Conservation (phyloP, 1,140 invertebrate species). For the Lutraria rhynchaena region DNA sequence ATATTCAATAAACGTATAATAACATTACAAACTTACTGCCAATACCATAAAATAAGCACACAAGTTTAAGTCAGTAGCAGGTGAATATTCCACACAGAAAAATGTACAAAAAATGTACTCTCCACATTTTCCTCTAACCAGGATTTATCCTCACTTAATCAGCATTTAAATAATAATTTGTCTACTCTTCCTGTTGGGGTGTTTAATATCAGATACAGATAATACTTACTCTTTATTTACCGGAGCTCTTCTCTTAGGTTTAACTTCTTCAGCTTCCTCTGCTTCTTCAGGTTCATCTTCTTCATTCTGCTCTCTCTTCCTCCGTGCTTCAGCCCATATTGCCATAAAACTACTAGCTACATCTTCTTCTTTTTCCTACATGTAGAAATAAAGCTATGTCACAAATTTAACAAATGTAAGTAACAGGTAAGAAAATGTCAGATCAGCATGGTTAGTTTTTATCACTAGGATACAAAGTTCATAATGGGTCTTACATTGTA, state of each 20-base stretch:
- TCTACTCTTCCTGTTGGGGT: neutral
- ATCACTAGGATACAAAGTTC: too few relatives aligned
- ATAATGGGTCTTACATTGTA: too few relatives aligned
- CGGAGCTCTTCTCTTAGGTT: neutral
- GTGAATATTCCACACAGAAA: too few relatives aligned
- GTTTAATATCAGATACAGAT: neutral
- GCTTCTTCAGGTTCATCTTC: slow-evolving; percentile 6
- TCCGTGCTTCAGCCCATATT: slow-evolving; percentile 2
- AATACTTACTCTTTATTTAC: neutral
- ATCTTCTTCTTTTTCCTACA: slow-evolving; percentile 16
- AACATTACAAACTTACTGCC: too few relatives aligned
- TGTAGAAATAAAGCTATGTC: too few relatives aligned
- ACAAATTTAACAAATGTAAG: too few relatives aligned
- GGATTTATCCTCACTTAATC: neutral
- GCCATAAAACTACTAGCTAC: slow-evolving; percentile 18
- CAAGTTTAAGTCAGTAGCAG: too few relatives aligned
- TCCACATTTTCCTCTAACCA: neutral
- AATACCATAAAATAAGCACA: too few relatives aligned
- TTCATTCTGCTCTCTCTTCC: neutral
- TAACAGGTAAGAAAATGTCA: too few relatives aligned
- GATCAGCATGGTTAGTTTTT: too few relatives aligned
- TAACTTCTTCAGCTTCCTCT: slow-evolving; percentile 8
- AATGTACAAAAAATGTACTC: too few relatives aligned
- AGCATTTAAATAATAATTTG: neutral
- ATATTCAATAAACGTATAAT: too few relatives aligned